phyloP scores from a whole-genome alignment of 2,113 vertebrate species.

The Lycocorax pyrrhopterus region DNA sequence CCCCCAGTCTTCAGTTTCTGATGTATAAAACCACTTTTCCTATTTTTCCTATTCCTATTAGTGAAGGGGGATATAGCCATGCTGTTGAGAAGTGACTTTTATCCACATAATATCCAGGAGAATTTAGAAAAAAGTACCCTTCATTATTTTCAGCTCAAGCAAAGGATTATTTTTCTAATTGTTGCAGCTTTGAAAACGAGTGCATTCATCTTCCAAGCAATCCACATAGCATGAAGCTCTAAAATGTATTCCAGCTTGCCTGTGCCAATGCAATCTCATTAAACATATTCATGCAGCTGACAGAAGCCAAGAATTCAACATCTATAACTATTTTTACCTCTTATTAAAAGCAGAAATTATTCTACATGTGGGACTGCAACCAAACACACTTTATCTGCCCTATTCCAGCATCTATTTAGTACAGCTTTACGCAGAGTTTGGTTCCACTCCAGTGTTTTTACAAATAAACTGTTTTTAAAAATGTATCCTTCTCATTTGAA shows the following conservation, averaged over 20 bases:
- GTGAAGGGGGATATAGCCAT: not conserved
- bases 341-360: not conserved
- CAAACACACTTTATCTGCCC: not conserved
- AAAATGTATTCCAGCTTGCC: not conserved
- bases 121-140: not conserved
- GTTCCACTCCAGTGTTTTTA: not conserved
- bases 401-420: not conserved
- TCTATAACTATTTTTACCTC: constrained; percentile 4
- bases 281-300: not conserved
- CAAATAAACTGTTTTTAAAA: not conserved
- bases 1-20: not conserved
- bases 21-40: not conserved
- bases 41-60: not conserved
- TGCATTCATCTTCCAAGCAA: constrained; percentile 9
- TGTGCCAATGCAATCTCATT: not conserved
- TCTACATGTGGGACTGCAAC: not conserved
- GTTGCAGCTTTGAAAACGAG: constrained; percentile 35
- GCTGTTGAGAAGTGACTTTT: not conserved
- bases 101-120: not conserved
- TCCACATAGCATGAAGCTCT: not conserved
- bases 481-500: not conserved
- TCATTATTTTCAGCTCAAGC: not conserved
- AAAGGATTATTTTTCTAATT: constrained; percentile 34
- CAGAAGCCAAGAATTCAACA: not conserved
- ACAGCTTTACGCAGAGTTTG: not conserved